Conservation (phyloP, 2,888 invertebrate species). For the Thecocarcelia acutangulata region DNA sequence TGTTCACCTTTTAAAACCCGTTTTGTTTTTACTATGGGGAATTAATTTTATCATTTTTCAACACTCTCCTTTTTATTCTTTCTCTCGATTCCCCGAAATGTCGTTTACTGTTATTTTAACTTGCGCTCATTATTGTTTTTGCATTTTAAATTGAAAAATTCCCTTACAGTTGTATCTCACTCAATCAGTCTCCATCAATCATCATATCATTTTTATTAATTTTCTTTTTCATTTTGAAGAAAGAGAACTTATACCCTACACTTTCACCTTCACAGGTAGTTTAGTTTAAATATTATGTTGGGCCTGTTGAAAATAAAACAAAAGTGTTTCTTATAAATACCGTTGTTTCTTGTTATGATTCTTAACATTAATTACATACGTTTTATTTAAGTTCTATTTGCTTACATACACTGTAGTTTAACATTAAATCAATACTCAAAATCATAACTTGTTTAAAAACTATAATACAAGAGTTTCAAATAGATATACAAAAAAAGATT, state of each 20-base stretch:
- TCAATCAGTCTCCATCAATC: slow-evolving; percentile 33
- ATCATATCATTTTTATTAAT: slow-evolving; percentile 30
- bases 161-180: slow-evolving; percentile 11
- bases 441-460: slow-evolving; percentile 11
- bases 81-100: background rate
- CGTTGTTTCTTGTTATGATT: slow-evolving; percentile 71
- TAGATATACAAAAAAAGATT: background rate
- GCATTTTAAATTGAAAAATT: slow-evolving; percentile 14
- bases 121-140: background rate
- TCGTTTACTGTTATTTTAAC: slow-evolving; percentile 8
- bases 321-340: slow-evolving; percentile 46
- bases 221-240: slow-evolving; percentile 5
- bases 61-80: slow-evolving; percentile 7
- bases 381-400: slow-evolving; percentile 40
- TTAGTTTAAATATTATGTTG: slow-evolving; percentile 63
- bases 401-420: slow-evolving; percentile 62
- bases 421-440: slow-evolving; percentile 30
- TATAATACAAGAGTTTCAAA: slow-evolving; percentile 20
- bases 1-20: background rate
- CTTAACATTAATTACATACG: slow-evolving; percentile 61
- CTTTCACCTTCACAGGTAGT: slow-evolving; percentile 61
- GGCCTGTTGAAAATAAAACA: slow-evolving; percentile 53
- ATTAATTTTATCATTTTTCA: slow-evolving; percentile 6
- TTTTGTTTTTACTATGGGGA: slow-evolving; percentile 31
- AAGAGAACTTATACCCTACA: slow-evolving; percentile 30